These are phyloP conservation scores for Apodemus speciosus DNA, from an alignment of 2,113 vertebrate genomes.

Conservation along the genomic window DNA sequence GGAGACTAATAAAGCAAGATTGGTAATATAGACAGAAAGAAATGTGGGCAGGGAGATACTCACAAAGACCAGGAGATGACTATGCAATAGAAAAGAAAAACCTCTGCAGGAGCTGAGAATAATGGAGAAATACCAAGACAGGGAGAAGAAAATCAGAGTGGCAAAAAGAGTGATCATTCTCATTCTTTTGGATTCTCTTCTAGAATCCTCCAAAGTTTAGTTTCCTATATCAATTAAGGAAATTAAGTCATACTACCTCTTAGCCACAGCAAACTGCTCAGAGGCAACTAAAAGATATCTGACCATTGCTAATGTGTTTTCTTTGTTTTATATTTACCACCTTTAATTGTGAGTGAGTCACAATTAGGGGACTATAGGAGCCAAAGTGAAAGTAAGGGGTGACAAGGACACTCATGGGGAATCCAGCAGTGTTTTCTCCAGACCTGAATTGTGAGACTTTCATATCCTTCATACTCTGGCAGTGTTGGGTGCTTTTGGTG, in stretches of 20 bases:
- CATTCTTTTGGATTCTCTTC: neutral
- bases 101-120: neutral
- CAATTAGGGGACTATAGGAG: neutral
- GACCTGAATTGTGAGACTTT: neutral
- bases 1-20: neutral
- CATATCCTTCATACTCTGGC: neutral
- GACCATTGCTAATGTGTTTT: neutral
- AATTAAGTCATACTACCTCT: conserved; percentile 45
- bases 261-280: conserved; percentile 39
- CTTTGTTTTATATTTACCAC: neutral
- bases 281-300: neutral
- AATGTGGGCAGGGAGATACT: neutral
- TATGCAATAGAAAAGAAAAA: neutral
- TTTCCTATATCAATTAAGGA: neutral
- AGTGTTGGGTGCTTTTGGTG: neutral
- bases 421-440: neutral
- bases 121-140: neutral
- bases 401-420: neutral
- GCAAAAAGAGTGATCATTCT: neutral
- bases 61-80: neutral
- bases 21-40: conserved; percentile 14
- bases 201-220: conserved; percentile 26
- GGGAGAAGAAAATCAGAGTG: neutral
- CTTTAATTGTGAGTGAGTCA: conserved; percentile 33
- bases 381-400: neutral